Base-by-base conservation (phyloP, 92 coral and sea anemone genomes). In the Umimayanthus kanabou region DNA sequence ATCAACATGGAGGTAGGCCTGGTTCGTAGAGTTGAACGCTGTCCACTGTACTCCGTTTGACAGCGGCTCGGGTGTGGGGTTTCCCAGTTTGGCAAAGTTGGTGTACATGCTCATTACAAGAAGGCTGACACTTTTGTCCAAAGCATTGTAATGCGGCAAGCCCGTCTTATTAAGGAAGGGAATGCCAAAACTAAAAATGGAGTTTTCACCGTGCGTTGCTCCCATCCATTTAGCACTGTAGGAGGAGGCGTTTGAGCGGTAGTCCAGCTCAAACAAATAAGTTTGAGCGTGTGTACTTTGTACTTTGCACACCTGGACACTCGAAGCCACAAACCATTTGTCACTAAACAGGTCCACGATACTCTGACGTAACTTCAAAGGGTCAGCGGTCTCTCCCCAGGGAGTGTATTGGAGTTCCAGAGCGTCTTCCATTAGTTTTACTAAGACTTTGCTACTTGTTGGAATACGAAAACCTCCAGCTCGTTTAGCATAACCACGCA, bases 331-430 rank as follows among this genome's bases (percentile, higher is more conserved):
- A 33, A 33, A 33, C 37, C 37, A 33, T 33, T 33, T 33, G 84
- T 93, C 96, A 2, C 94, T 89, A 43, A 73, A 82, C 55, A 93
- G 81, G 81, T 87, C 79, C 33, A 91, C 88, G 25, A 93, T 61
- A 30, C 67, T 84, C 42, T 84, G 37, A 4, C 57, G 74, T 28
- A 91, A 88, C 66, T 86, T 81, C 53, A 75, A 80, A 13, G 94
- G 71, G 87, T 33, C 37, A 33, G 37, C 37, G 37, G 37, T 33
- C 37, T 33, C 37, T 33, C 37, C 37, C 37, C 37, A 93, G 1
- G 96, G 96, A 8, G 91, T 89, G 91, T 93, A 93, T 79, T 85
- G 90, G 40, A 93, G 89, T 49, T 91, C 93, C 16, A 93, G 65
- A 25, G 96, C 94, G 73, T 93, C 96, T 13, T 88, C 90, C 47